Evolutionary conservation across 1,140 invertebrate genomes (phyloP).

Genomic region (Psilanteris sp.): DNA sequence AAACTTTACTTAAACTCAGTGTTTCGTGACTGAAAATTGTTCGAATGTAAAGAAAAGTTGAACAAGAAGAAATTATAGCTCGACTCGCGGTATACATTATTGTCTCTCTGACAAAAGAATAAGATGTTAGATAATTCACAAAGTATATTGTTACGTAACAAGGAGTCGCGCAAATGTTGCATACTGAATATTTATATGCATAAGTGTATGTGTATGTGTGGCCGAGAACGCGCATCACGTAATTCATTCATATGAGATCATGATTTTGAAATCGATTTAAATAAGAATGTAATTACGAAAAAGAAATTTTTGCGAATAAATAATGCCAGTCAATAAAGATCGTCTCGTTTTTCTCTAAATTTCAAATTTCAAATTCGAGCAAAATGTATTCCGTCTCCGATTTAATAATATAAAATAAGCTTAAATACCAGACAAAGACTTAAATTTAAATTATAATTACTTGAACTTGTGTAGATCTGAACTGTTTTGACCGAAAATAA

Average conservation of each 20-base stretch:
- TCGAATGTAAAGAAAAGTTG: constrained; percentile 32
- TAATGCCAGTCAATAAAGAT: background rate
- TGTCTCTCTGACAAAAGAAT: constrained; percentile 32
- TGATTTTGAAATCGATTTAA: constrained; percentile 44
- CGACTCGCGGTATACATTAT: constrained; percentile 10
- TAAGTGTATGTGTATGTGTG: constrained; percentile 10
- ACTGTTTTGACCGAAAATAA: too few relatives aligned
- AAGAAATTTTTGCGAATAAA: constrained; percentile 12
- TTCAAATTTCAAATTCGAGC: too few relatives aligned
- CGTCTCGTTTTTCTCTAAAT: too few relatives aligned
- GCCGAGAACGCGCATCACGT: background rate
- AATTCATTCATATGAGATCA: background rate
- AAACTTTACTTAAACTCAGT: constrained; percentile 29
- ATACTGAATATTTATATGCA: constrained; percentile 33
- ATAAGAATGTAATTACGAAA: constrained; percentile 28
- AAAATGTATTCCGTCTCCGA: too few relatives aligned
- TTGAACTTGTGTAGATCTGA: too few relatives aligned
- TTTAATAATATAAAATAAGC: too few relatives aligned
- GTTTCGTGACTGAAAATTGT: constrained; percentile 39
- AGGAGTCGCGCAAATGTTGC: constrained; percentile 42
- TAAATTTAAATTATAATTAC: too few relatives aligned
- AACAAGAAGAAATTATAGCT: constrained; percentile 28
- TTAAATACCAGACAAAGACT: too few relatives aligned
- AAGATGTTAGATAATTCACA: constrained; percentile 49
- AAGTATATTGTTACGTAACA: constrained; percentile 33